phyloP scores from a whole-genome alignment of 1,140 invertebrate genomes.

The Radopholus similis region DNA sequence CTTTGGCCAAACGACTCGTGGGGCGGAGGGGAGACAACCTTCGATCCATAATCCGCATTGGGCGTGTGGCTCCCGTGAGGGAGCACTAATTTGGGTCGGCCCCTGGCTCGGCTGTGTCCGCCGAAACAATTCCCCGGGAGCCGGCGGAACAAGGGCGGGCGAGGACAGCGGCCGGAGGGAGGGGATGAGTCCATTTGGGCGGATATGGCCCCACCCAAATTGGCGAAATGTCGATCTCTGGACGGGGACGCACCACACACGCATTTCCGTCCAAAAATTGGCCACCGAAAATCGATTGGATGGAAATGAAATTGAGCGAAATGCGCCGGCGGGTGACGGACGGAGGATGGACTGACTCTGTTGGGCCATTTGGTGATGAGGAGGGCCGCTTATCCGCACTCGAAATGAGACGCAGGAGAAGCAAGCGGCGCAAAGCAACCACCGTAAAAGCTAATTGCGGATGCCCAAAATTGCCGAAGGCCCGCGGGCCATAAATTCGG shows the following conservation, averaged over 20 bases:
- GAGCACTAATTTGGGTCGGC: slow-evolving; percentile 1
- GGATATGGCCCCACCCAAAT: slow-evolving; percentile 1
- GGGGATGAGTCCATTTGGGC: slow-evolving; percentile 8
- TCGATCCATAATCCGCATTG: not conserved
- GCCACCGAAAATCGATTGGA: not conserved
- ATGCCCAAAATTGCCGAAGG: no score
- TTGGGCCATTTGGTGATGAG: not conserved
- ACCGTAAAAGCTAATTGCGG: no score
- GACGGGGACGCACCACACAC: not conserved
- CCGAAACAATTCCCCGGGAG: slow-evolving; percentile 5
- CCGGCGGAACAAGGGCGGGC: not conserved
- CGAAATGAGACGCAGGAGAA: not conserved
- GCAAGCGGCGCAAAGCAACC: not conserved
- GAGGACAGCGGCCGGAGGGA: not conserved
- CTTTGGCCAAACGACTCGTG: no score
- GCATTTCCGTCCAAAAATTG: no score
- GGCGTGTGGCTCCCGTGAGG: not conserved
- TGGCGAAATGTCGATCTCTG: slow-evolving; percentile 2
- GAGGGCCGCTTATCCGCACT: no score
- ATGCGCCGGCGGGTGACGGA: not conserved
- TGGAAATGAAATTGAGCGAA: not conserved
- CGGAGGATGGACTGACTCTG: not conserved
- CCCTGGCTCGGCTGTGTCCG: not conserved
- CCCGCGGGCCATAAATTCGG: no score
- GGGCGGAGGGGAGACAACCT: not conserved